Conservation (phyloP, 2,113 vertebrate species). For the Alouatta palliata region DNA sequence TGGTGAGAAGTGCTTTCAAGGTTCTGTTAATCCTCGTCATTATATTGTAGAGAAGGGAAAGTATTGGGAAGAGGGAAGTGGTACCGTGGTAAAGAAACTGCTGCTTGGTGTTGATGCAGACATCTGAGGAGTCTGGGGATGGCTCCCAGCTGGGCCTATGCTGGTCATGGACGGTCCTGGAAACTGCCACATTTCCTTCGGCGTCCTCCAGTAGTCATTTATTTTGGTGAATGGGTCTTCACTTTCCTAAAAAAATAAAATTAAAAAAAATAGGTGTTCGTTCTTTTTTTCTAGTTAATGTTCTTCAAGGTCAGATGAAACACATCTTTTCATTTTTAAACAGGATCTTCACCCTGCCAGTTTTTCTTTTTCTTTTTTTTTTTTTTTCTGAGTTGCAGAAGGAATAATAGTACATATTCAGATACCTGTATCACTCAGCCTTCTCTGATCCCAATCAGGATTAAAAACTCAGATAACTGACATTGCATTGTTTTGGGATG, state of each 20-base stretch:
- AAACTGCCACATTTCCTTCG: not conserved
- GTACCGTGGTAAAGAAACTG: not conserved
- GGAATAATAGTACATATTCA: not conserved
- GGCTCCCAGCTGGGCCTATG: fast-evolving
- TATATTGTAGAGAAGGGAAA: too few species aligned
- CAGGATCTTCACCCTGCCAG: not conserved
- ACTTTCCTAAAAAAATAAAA: not conserved
- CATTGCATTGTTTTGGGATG: not conserved
- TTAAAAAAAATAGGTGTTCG: not conserved
- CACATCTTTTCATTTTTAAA: not conserved
- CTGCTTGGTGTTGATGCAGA: not conserved
- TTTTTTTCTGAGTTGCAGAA: not conserved
- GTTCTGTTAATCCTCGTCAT: not conserved
- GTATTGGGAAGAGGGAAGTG: not conserved
- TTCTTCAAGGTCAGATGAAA: not conserved
- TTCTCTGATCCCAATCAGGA: not conserved
- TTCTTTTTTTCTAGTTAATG: not conserved
- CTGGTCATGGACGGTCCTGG: not conserved
- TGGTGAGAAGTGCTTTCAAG: not conserved
- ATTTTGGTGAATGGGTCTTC: not conserved
- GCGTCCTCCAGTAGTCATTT: not conserved
- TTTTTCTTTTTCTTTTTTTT: not conserved
- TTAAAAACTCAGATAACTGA: not conserved
- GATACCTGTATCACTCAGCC: not conserved
- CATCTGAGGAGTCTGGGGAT: not conserved